Percentiles rank a stretch among this genome's conserved stretches.
These are phyloP conservation scores for Brachystomella parvula DNA, from an alignment of 1,140 invertebrate species.

Conservation along the genomic window DNA sequence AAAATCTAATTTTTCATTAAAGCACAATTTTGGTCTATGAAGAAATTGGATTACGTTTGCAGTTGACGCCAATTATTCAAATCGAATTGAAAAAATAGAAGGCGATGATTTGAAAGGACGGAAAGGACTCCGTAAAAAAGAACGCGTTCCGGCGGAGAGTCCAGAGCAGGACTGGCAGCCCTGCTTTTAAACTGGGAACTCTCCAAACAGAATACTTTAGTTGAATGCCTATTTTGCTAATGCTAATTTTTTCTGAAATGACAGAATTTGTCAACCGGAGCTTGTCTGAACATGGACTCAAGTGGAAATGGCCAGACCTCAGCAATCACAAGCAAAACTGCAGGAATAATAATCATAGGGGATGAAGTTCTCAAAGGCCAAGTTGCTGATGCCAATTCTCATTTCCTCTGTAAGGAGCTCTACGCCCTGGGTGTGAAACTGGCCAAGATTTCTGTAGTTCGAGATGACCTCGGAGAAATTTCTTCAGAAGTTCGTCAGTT, in stretches of 20 bases:
- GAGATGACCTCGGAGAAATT: conserved; percentile 62
- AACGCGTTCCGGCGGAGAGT: too few relatives aligned
- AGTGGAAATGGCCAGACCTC: neutral
- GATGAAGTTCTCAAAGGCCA: conserved; percentile 80
- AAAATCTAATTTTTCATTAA: too few relatives aligned
- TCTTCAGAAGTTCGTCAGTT: conserved; percentile 58
- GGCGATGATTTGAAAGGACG: too few relatives aligned
- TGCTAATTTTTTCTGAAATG: neutral
- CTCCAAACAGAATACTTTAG: too few relatives aligned
- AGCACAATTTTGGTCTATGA: too few relatives aligned
- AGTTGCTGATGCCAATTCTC: conserved; percentile 64
- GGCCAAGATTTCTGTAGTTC: conserved; percentile 60
- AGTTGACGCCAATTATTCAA: too few relatives aligned
- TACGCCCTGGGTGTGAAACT: conserved; percentile 59
- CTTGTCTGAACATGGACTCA: neutral
- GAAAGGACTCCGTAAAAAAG: too few relatives aligned
- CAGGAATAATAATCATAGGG: conserved; percentile 60
- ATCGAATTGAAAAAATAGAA: too few relatives aligned
- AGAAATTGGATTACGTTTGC: too few relatives aligned
- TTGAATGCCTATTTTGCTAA: too few relatives aligned
- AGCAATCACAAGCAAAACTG: conserved; percentile 36
- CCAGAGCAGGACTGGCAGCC: too few relatives aligned
- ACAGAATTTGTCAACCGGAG: neutral
- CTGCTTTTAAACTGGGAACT: too few relatives aligned
- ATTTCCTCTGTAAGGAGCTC: conserved; percentile 57